A percentile compares a stretch with the other conserved stretches of the same genome.
phyloP scores from a whole-genome alignment of 2,113 vertebrate genomes.

The Gnathonemus echidnorhynchus region DNA sequence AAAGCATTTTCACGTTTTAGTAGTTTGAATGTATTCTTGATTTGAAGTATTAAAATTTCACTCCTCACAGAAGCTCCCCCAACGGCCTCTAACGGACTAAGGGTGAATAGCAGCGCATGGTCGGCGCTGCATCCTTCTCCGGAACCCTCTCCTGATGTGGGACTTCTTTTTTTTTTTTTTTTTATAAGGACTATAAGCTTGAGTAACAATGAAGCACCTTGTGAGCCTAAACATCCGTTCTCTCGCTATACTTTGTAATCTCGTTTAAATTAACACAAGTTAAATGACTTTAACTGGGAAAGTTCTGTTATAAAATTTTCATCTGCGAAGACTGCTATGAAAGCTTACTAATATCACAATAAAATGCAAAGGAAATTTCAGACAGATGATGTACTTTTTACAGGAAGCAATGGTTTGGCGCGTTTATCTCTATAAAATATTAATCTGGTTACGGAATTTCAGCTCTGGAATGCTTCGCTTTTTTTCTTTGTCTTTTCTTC shows the following conservation, averaged over 20 bases:
- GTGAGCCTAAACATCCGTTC: neutral
- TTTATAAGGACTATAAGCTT: neutral
- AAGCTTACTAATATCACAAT: neutral
- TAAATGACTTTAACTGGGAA: neutral
- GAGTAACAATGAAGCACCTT: neutral
- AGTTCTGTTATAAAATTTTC: neutral
- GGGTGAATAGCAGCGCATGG: conserved; percentile 23
- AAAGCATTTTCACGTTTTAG: neutral
- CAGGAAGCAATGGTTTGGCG: conserved; percentile 54
- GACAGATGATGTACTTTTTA: conserved; percentile 34
- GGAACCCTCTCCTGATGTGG: neutral
- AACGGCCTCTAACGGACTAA: conserved; percentile 53
- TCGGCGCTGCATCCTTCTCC: neutral
- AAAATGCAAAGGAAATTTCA: conserved; percentile 22
- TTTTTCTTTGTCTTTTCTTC: conserved; percentile 28
- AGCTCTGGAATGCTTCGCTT: conserved; percentile 49
- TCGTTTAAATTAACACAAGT: neutral
- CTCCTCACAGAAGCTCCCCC: conserved; percentile 29
- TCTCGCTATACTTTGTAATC: neutral
- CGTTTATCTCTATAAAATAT: conserved; percentile 47
- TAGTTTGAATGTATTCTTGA: neutral
- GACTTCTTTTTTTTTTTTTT: neutral
- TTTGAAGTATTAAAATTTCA: neutral
- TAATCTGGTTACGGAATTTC: conserved; percentile 62
- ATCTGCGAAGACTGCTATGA: neutral